Evolutionary conservation across 2,888 invertebrate species (phyloP).

Genomic region (Leucophenga montana): DNA sequence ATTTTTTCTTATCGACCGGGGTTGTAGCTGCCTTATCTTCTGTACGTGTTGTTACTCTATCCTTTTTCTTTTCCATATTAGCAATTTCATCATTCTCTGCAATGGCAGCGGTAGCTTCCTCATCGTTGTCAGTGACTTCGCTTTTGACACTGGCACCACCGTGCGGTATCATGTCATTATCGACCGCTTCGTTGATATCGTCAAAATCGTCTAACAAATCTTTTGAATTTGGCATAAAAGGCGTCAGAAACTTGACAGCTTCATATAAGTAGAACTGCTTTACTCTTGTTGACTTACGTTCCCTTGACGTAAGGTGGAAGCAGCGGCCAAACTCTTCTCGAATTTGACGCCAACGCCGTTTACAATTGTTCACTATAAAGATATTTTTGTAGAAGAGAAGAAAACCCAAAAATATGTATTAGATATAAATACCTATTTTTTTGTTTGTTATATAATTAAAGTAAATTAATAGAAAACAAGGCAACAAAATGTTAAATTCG

Average conservation of each 20-base stretch:
- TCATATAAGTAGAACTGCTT: slow-evolving; percentile 52
- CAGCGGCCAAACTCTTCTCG: slow-evolving; percentile 58
- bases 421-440: background rate
- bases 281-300: slow-evolving; percentile 44
- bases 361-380: slow-evolving; percentile 57
- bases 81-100: background rate
- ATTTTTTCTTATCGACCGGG: slow-evolving; percentile 17
- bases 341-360: slow-evolving; percentile 64
- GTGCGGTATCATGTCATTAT: too few relatives aligned
- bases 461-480: background rate
- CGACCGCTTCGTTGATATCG: too few relatives aligned
- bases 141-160: too few relatives aligned
- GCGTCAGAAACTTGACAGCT: slow-evolving; percentile 55
- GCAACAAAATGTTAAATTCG: background rate
- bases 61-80: background rate
- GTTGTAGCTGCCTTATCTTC: background rate
- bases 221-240: slow-evolving; percentile 43
- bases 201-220: too few relatives aligned
- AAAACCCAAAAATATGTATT: background rate
- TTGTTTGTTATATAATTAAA: background rate
- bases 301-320: slow-evolving; percentile 42
- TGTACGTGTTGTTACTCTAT: too few relatives aligned
- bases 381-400: too few relatives aligned
- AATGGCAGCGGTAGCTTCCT: slow-evolving; percentile 4
- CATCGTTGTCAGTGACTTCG: too few relatives aligned